These are phyloP conservation scores for Sebastes diploproa DNA, from an alignment of 2,797 vertebrate species.

Conservation along the genomic window DNA sequence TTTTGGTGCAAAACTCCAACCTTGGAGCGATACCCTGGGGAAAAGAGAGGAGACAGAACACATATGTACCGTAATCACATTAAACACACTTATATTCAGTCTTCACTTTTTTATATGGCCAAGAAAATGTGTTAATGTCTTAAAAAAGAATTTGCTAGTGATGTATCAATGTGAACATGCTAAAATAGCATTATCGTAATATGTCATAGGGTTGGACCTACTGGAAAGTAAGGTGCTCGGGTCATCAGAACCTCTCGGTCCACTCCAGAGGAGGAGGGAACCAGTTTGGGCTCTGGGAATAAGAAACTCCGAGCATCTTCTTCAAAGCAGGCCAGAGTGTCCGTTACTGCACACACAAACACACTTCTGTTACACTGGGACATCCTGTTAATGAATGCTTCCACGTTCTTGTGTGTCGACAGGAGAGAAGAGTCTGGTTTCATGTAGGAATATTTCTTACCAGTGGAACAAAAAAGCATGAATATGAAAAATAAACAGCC, in stretches of 20 bases:
- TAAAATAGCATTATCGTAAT: not conserved
- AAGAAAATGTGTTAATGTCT: not conserved
- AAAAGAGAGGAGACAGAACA: not conserved
- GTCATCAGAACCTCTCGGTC: slow-evolving; percentile 85
- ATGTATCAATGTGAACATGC: not conserved
- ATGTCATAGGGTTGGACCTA: slow-evolving; percentile 56
- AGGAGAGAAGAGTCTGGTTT: not conserved
- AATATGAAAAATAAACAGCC: not conserved
- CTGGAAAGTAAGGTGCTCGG: slow-evolving; percentile 75
- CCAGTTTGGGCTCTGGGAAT: slow-evolving; percentile 85
- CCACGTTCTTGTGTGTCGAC: not conserved
- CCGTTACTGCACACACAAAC: slow-evolving; percentile 57
- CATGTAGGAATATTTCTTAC: not conserved
- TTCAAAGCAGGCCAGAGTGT: slow-evolving; percentile 82
- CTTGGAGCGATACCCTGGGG: slow-evolving; percentile 86
- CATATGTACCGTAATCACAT: not conserved
- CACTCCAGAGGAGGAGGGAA: slow-evolving; percentile 76
- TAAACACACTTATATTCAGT: not conserved
- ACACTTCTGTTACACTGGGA: not conserved
- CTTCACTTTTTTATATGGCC: not conserved
- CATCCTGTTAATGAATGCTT: not conserved
- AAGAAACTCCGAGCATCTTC: slow-evolving; percentile 83
- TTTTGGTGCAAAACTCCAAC: slow-evolving; percentile 87
- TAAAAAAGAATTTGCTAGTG: not conserved
- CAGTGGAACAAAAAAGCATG: not conserved